Evolutionary conservation across 2,113 vertebrate genomes (phyloP).

Genomic region (Chitala chitala): DNA sequence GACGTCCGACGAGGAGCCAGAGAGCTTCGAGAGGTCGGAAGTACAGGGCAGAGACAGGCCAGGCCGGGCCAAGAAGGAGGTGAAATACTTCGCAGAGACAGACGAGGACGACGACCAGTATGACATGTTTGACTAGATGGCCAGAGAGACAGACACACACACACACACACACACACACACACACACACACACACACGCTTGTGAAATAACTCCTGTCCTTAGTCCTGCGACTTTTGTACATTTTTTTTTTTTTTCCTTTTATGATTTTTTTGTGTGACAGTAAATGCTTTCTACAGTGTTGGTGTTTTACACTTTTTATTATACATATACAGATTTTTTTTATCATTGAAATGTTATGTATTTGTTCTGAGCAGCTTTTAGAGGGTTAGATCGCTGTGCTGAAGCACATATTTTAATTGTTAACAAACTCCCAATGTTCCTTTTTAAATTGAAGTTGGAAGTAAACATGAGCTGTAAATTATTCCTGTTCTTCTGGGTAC

Average conservation of each 20-base stretch:
- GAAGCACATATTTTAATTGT: constrained; percentile 94
- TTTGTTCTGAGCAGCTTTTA: constrained; percentile 92
- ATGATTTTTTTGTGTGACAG: constrained; percentile 86
- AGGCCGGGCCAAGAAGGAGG: constrained; percentile 86
- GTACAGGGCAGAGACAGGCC: constrained; percentile 66
- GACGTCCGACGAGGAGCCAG: constrained; percentile 59
- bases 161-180: neutral
- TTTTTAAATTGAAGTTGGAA: constrained; percentile 96
- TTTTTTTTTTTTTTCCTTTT: constrained; percentile 83
- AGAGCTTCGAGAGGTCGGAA: constrained; percentile 66
- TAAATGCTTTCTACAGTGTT: constrained; percentile 96
- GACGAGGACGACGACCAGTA: constrained; percentile 79
- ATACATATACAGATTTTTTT: constrained; percentile 91
- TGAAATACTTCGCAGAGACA: constrained; percentile 90
- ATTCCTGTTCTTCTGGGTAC: neutral
- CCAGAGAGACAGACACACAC: constrained; percentile 22
- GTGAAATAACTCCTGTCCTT: constrained; percentile 70
- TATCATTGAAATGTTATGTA: constrained; percentile 91
- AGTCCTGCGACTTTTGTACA: constrained; percentile 95
- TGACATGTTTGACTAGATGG: constrained; percentile 88
- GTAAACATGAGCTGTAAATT: constrained; percentile 80
- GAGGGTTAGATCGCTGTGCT: constrained; percentile 85
- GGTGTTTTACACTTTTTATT: constrained; percentile 98
- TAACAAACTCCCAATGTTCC: constrained; percentile 74
- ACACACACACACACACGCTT: constrained; percentile 37